Percentiles rank a stretch among this genome's conserved stretches.
phyloP scores from a whole-genome alignment of 1,140 invertebrate species.

The Elymnias hypermnestra region DNA sequence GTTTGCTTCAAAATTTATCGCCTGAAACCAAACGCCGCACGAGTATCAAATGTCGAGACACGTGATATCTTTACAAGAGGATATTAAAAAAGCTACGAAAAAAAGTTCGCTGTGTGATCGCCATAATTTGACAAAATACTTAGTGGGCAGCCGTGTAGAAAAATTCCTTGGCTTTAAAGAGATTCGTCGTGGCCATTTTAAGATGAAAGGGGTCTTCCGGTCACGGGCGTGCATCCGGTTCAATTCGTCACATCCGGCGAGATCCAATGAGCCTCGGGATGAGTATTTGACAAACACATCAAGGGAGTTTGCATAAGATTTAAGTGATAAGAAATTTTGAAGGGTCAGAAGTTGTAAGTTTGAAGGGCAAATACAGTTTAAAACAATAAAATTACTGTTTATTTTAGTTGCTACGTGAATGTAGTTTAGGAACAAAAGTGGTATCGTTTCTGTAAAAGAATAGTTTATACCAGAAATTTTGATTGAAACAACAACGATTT shows the following conservation, averaged over 20 bases:
- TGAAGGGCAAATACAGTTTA: background rate
- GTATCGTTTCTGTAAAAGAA: too few relatives aligned
- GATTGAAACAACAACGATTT: too few relatives aligned
- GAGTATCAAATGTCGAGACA: conserved; percentile 16
- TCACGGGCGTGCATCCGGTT: conserved; percentile 56
- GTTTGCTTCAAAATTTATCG: background rate
- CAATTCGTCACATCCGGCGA: conserved; percentile 40
- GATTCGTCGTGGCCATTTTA: conserved; percentile 64
- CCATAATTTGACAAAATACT: conserved; percentile 60
- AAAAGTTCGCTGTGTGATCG: conserved; percentile 55
- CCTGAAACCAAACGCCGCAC: conserved; percentile 4
- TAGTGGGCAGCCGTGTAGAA: conserved; percentile 60
- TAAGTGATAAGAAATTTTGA: background rate
- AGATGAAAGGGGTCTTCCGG: conserved; percentile 68
- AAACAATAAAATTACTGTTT: background rate
- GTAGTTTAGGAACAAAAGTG: too few relatives aligned
- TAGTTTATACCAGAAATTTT: too few relatives aligned
- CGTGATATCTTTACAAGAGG: conserved; percentile 22
- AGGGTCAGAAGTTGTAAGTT: background rate
- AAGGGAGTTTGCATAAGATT: conserved; percentile 21
- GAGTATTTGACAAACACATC: conserved; percentile 36
- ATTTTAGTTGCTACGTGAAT: too few relatives aligned
- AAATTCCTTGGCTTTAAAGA: conserved; percentile 59
- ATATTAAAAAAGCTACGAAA: conserved; percentile 24
- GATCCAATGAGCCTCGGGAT: conserved; percentile 12